These are phyloP conservation scores for Onychorhynchus coronatus DNA, from an alignment of 2,113 vertebrate species.

Conservation along the genomic window DNA sequence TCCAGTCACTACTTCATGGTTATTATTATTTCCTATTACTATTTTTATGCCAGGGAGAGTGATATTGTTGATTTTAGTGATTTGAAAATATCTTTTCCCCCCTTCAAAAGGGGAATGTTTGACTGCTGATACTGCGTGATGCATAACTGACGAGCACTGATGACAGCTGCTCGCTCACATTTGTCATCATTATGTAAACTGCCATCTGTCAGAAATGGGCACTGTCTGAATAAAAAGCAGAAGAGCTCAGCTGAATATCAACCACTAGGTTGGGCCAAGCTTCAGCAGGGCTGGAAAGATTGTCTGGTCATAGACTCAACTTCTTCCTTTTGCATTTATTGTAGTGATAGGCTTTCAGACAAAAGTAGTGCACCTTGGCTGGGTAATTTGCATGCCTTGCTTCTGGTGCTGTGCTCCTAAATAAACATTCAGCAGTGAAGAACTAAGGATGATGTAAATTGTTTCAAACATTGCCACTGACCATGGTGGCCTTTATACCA, in stretches of 20 bases:
- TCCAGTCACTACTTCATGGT: not conserved
- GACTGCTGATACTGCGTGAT: not conserved
- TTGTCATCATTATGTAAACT: constrained; percentile 59
- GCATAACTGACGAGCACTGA: not conserved
- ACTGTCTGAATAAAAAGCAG: not conserved
- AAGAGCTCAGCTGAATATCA: not conserved
- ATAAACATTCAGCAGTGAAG: not conserved
- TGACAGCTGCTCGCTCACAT: constrained; percentile 56
- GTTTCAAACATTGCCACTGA: not conserved
- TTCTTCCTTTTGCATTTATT: not conserved
- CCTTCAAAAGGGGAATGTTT: not conserved
- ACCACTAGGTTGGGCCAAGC: not conserved
- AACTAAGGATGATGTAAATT: not conserved
- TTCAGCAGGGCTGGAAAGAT: not conserved
- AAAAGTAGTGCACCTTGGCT: not conserved
- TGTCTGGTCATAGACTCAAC: not conserved
- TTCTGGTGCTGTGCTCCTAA: not conserved
- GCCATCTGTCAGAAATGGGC: constrained; percentile 7
- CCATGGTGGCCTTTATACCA: not conserved
- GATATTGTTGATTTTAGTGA: not conserved
- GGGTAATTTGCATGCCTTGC: not conserved
- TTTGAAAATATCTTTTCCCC: not conserved
- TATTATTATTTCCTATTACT: not conserved
- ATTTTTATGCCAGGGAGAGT: not conserved
- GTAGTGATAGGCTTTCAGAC: not conserved